Evolutionary conservation across 1,140 invertebrate species (phyloP).

Genomic region (Tetramorium parvispinum): DNA sequence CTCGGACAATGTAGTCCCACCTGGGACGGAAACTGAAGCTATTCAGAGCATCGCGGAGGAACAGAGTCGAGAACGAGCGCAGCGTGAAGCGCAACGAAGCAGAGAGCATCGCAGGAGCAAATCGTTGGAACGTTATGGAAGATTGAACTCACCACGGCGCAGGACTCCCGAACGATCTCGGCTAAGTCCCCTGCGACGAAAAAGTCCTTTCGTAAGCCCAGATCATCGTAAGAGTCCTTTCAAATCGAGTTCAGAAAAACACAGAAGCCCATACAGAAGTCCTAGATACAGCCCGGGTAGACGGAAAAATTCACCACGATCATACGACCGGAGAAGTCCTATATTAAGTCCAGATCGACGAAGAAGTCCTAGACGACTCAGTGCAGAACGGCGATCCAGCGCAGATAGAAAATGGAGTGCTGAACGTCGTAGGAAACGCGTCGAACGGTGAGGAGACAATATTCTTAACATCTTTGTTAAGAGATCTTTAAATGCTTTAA

Average conservation of each 20-base stretch:
- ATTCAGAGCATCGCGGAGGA: constrained; percentile 82
- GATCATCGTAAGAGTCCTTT: constrained; percentile 73
- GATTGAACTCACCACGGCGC: constrained; percentile 70
- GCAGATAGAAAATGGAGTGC: constrained; percentile 76
- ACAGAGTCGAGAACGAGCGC: constrained; percentile 72
- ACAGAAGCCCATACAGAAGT: constrained; percentile 75
- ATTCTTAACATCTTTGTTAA: constrained; percentile 55
- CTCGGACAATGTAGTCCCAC: constrained; percentile 84
- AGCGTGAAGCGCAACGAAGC: constrained; percentile 62
- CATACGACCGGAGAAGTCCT: constrained; percentile 73
- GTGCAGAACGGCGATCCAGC: constrained; percentile 75
- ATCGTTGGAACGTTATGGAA: constrained; percentile 71
- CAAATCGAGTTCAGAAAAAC: constrained; percentile 52
- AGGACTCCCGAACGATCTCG: constrained; percentile 75
- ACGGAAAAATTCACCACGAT: constrained; percentile 64
- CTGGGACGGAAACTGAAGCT: constrained; percentile 83
- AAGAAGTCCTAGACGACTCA: constrained; percentile 75
- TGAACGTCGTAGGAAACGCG: constrained; percentile 77
- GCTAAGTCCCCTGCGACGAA: constrained; percentile 76
- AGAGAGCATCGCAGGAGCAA: constrained; percentile 73
- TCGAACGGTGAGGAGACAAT: constrained; percentile 80
- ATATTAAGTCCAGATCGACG: constrained; percentile 76
- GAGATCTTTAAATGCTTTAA: background rate
- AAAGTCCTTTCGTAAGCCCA: constrained; percentile 72
- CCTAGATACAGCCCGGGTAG: constrained; percentile 75